Evolutionary conservation across 2,113 vertebrate species (phyloP).

Genomic region (Elephantulus edwardii): DNA sequence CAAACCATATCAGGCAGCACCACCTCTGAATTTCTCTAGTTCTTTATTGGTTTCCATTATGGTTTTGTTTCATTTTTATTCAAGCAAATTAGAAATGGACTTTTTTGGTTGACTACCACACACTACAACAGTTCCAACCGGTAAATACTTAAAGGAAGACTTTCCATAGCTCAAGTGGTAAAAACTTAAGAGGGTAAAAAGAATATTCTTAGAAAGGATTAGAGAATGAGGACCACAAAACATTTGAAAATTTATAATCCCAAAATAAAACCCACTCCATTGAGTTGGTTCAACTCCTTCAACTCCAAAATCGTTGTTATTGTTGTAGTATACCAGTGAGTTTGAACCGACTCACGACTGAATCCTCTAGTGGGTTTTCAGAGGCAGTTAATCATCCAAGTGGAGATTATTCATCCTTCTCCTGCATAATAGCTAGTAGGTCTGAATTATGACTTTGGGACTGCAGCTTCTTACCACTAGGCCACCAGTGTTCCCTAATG

Average conservation of each 20-base stretch:
- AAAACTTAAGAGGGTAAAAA: not conserved
- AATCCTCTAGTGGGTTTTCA: too few species aligned
- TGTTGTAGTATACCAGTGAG: too few species aligned
- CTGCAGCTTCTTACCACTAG: too few species aligned
- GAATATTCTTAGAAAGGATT: constrained; percentile 11
- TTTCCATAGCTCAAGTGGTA: not conserved
- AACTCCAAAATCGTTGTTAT: too few species aligned
- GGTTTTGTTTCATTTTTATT: not conserved
- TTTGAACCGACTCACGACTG: too few species aligned
- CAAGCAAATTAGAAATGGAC: not conserved
- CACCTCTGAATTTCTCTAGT: not conserved
- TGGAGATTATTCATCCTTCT: too few species aligned
- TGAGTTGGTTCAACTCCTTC: too few species aligned
- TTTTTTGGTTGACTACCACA: constrained; percentile 15
- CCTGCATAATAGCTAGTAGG: too few species aligned
- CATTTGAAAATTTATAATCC: not conserved
- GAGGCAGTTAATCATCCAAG: too few species aligned
- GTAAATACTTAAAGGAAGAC: not conserved
- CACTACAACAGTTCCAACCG: not conserved
- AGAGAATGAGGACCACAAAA: not conserved
- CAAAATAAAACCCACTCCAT: too few species aligned
- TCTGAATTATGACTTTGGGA: too few species aligned
- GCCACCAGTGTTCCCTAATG: too few species aligned
- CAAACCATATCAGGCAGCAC: not conserved
- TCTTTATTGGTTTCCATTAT: not conserved